These are phyloP conservation scores for Clusia tigrina DNA, from an alignment of 2,888 invertebrate genomes.

Conservation along the genomic window DNA sequence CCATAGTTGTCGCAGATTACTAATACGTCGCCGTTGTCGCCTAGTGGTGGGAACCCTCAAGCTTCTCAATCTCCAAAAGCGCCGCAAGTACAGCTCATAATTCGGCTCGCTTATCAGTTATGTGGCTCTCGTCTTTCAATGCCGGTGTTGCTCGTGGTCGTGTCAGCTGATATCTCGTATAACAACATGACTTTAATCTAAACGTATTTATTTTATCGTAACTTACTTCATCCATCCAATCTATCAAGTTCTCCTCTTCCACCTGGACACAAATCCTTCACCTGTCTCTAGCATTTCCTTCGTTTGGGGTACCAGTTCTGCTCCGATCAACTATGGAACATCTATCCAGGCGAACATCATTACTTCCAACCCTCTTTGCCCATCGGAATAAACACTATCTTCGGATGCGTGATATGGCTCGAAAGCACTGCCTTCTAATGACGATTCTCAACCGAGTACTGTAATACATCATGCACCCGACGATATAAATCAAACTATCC, in stretches of 20 bases:
- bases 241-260: conserved; percentile 16
- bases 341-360: conserved; percentile 24
- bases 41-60: no score
- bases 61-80: no score
- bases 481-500: conserved; percentile 19
- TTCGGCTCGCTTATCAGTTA: conserved; percentile 17
- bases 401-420: conserved; percentile 27
- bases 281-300: conserved; percentile 27
- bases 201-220: conserved; percentile 16
- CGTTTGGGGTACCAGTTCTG: conserved; percentile 30
- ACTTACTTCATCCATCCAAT: conserved; percentile 20
- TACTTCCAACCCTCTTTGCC: conserved; percentile 16
- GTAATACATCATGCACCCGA: conserved; percentile 18
- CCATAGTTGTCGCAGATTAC: neutral
- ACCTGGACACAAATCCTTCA: conserved; percentile 22
- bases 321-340: conserved; percentile 28
- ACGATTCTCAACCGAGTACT: neutral
- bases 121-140: conserved; percentile 14
- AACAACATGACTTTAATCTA: neutral
- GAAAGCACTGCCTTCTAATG: neutral
- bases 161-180: conserved; percentile 11
- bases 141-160: conserved; percentile 21
- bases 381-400: conserved; percentile 28
- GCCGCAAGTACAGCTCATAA: neutral
- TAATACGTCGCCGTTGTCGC: neutral